Conservation (phyloP, 2,797 vertebrate genomes). For the Carduelis carduelis region DNA sequence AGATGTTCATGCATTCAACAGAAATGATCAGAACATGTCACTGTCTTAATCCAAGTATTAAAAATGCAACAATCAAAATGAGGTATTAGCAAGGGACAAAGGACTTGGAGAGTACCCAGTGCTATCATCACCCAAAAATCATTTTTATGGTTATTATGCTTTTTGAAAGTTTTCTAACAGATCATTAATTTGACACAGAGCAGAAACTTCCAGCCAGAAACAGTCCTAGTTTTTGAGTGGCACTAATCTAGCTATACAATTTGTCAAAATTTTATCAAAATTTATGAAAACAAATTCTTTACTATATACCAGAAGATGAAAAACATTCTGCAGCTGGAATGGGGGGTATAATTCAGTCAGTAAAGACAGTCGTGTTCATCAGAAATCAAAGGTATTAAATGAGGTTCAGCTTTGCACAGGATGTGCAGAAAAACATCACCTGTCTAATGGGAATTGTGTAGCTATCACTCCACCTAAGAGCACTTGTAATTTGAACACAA, state of each 20-base stretch:
- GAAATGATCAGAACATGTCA: constrained; percentile 48
- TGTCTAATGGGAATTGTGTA: background rate
- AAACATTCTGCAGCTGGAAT: background rate
- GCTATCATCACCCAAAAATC: background rate
- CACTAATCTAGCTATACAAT: background rate
- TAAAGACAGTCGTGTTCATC: background rate
- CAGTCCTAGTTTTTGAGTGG: background rate
- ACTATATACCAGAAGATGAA: background rate
- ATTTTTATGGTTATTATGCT: background rate
- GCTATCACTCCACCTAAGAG: background rate
- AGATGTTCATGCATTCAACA: constrained; percentile 21
- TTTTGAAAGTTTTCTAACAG: background rate
- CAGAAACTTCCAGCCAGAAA: background rate
- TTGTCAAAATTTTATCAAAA: background rate
- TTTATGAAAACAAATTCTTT: constrained; percentile 2
- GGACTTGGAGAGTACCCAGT: background rate
- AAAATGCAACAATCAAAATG: constrained; percentile 55
- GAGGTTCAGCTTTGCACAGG: background rate
- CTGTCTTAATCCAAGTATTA: constrained; percentile 51
- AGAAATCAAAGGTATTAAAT: constrained; percentile 15
- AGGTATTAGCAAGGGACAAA: constrained; percentile 40
- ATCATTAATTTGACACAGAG: background rate
- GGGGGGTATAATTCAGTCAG: background rate
- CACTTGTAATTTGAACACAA: background rate
- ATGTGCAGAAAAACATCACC: background rate